Evolutionary conservation across 2,797 vertebrate species (phyloP).

Genomic region (Smutsia gigantea): DNA sequence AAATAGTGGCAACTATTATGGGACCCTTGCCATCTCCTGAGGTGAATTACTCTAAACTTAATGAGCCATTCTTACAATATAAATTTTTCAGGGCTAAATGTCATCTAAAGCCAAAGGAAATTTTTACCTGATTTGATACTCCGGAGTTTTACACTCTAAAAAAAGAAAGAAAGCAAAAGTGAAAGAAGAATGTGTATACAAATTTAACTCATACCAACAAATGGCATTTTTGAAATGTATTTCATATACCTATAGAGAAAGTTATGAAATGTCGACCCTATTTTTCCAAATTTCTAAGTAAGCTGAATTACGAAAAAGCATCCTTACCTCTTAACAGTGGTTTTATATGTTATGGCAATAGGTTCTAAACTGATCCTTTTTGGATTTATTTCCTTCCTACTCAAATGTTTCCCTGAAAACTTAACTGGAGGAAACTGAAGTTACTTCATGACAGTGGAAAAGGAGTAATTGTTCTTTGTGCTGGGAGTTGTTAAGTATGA

Average conservation of each 20-base stretch:
- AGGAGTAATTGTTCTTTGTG: not conserved
- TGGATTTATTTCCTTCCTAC: slow-evolving; percentile 49
- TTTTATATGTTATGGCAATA: slow-evolving; percentile 33
- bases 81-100: not conserved
- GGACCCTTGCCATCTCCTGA: not conserved
- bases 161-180: slow-evolving; percentile 53
- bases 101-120: slow-evolving; percentile 1
- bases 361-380: slow-evolving; percentile 5
- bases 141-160: slow-evolving; percentile 84
- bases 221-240: slow-evolving; percentile 49
- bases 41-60: slow-evolving; percentile 6
- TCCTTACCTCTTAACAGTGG: not conserved
- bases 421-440: slow-evolving; percentile 38
- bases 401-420: slow-evolving; percentile 38
- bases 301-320: slow-evolving; percentile 38
- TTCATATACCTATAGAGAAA: not conserved
- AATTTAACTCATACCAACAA: slow-evolving; percentile 50
- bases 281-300: slow-evolving; percentile 48
- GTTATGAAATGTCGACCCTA: not conserved
- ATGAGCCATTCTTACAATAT: slow-evolving; percentile 15
- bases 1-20: not conserved
- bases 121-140: slow-evolving; percentile 83
- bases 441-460: slow-evolving; percentile 12
- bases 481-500: slow-evolving; percentile 3
- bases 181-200: slow-evolving; percentile 6